These are phyloP conservation scores for Callionymus lyra DNA, from an alignment of 2,113 vertebrate genomes.

Conservation along the genomic window DNA sequence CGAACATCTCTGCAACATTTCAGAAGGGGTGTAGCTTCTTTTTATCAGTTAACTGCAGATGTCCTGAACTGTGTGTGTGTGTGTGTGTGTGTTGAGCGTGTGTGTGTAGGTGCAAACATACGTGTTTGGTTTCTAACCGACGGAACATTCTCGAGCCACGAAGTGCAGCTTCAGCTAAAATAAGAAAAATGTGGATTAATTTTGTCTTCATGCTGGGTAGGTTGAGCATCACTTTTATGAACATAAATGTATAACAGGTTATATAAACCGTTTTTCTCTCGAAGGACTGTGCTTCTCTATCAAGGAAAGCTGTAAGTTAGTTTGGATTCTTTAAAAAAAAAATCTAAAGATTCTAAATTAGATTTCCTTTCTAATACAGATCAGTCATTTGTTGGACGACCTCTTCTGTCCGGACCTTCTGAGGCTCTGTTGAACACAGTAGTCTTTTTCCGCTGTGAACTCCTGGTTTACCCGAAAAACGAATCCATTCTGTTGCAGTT, in stretches of 20 bases:
- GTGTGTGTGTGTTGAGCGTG: not conserved
- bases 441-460: constrained; percentile 6
- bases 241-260: not conserved
- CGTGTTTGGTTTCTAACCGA: too few species aligned
- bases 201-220: constrained; percentile 44
- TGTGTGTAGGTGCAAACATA: too few species aligned
- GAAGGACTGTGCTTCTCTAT: constrained; percentile 30
- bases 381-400: constrained; percentile 12
- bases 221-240: constrained; percentile 11
- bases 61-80: constrained; percentile 11
- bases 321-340: not conserved
- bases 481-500: constrained; percentile 30
- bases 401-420: constrained; percentile 17
- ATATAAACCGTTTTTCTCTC: not conserved
- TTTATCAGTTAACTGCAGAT: constrained; percentile 53
- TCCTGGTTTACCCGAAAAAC: constrained; percentile 2
- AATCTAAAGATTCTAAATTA: not conserved
- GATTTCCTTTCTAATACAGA: constrained; percentile 17
- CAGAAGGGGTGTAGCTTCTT: constrained; percentile 1
- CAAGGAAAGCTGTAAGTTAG: constrained; percentile 35
- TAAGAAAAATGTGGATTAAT: constrained; percentile 30
- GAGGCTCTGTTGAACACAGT: fast-evolving
- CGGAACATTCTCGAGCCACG: too few species aligned
- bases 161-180: too few species aligned
- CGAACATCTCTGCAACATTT: too few species aligned